Conservation (phyloP, 2,113 vertebrate species). For the Sterrhoptilus dennistouni region DNA sequence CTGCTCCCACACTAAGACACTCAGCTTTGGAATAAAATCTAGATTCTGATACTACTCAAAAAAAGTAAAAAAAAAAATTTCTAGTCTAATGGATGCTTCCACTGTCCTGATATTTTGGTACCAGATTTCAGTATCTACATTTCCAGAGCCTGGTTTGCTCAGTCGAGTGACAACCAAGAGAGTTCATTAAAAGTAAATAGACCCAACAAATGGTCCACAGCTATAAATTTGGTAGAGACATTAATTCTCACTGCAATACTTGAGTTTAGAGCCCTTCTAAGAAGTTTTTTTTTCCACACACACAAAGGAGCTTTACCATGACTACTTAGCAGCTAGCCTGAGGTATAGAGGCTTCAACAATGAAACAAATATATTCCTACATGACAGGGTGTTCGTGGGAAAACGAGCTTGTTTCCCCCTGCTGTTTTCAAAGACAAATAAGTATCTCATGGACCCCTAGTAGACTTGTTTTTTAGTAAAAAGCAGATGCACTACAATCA, state of each 20-base stretch:
- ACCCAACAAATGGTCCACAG: neutral
- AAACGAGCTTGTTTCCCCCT: accelerated
- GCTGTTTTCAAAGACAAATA: neutral
- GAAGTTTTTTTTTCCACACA: neutral
- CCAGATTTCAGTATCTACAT: neutral
- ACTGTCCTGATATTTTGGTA: neutral
- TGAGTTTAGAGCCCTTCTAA: neutral
- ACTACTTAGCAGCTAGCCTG: neutral
- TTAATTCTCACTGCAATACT: neutral
- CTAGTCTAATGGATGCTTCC: neutral
- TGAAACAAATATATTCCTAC: neutral
- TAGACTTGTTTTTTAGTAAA: neutral
- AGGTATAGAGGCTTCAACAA: neutral
- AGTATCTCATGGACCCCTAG: neutral
- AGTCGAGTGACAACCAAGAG: neutral
- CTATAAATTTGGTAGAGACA: neutral
- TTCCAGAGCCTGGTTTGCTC: neutral
- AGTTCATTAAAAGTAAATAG: neutral
- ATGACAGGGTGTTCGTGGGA: too few species aligned
- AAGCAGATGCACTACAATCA: neutral
- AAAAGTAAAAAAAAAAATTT: neutral
- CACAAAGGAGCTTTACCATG: neutral
- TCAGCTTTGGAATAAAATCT: neutral
- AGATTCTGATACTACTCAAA: neutral
- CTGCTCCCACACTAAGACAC: neutral